Evolutionary conservation across 2,797 vertebrate genomes (phyloP).

Genomic region (Argyrosomus regius): DNA sequence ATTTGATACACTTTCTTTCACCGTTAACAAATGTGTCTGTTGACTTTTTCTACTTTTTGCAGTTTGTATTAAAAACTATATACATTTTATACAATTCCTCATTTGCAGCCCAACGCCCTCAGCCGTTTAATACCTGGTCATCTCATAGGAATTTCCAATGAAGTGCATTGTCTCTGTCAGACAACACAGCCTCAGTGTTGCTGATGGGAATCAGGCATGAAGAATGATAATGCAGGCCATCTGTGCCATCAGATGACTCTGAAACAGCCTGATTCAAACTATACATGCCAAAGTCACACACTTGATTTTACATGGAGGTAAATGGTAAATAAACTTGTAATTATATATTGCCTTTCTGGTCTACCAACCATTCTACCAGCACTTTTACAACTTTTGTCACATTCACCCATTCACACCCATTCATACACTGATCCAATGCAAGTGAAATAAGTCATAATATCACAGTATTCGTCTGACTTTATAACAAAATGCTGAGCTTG

Average conservation of each 20-base stretch:
- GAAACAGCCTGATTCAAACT: slow-evolving; percentile 23
- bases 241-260: slow-evolving; percentile 68
- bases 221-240: slow-evolving; percentile 71
- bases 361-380: no score
- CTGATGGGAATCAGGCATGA: slow-evolving; percentile 56
- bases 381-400: no score
- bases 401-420: no score
- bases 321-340: no score
- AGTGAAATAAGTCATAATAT: not conserved
- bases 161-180: slow-evolving; percentile 48
- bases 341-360: no score
- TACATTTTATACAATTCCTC: not conserved
- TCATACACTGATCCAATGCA: no score
- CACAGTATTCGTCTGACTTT: not conserved
- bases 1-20: not conserved
- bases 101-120: not conserved
- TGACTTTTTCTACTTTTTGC: not conserved
- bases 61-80: not conserved
- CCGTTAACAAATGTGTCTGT: not conserved
- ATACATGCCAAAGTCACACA: slow-evolving; percentile 3
- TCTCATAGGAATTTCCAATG: slow-evolving; percentile 51
- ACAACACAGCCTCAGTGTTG: slow-evolving; percentile 72
- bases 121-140: slow-evolving; percentile 40
- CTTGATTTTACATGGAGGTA: slow-evolving; percentile 12
- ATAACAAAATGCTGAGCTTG: not conserved